These are phyloP conservation scores for Scaptomyza flava DNA, from an alignment of 2,888 invertebrate species.

Conservation along the genomic window DNA sequence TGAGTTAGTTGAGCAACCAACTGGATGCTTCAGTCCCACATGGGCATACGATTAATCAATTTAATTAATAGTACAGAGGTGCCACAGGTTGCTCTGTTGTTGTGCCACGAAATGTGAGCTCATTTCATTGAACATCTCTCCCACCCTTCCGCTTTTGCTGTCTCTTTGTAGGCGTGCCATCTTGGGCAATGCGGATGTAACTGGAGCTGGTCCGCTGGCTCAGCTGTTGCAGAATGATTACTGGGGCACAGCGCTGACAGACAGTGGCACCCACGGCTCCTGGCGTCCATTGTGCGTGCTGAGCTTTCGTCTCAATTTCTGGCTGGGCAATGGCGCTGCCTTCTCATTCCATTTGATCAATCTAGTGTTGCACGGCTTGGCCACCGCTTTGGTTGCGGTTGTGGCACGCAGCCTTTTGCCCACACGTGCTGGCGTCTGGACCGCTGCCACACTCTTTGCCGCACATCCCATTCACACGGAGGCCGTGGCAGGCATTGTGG, in stretches of 20 bases:
- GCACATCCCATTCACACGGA: conserved; percentile 98
- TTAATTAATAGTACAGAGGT: conserved; percentile 80
- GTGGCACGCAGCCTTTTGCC: conserved; percentile 91
- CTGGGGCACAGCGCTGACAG: conserved; percentile 97
- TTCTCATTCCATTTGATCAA: conserved; percentile 92
- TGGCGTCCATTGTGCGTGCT: conserved; percentile 96
- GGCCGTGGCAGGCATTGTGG: conserved; percentile 97
- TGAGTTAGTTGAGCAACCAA: conserved; percentile 14
- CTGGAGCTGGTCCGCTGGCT: conserved; percentile 88
- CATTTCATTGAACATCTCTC: conserved; percentile 53
- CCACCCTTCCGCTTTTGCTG: conserved; percentile 57
- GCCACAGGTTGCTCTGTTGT: conserved; percentile 69
- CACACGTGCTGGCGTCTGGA: conserved; percentile 86
- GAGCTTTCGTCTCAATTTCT: conserved; percentile 93
- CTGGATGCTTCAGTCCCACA: conserved; percentile 13
- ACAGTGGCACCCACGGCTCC: conserved; percentile 97
- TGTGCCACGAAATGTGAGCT: conserved; percentile 52
- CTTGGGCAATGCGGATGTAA: conserved; percentile 96
- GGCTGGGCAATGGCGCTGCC: conserved; percentile 88
- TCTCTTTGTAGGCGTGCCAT: conserved; percentile 91
- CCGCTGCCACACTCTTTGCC: conserved; percentile 95
- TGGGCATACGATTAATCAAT: conserved; percentile 68
- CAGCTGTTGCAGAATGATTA: conserved; percentile 93
- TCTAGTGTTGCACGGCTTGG: conserved; percentile 92
- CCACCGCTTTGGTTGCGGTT: conserved; percentile 92